phyloP scores from a whole-genome alignment of 2,888 invertebrate genomes.

The Ornithoptera alexandrae region DNA sequence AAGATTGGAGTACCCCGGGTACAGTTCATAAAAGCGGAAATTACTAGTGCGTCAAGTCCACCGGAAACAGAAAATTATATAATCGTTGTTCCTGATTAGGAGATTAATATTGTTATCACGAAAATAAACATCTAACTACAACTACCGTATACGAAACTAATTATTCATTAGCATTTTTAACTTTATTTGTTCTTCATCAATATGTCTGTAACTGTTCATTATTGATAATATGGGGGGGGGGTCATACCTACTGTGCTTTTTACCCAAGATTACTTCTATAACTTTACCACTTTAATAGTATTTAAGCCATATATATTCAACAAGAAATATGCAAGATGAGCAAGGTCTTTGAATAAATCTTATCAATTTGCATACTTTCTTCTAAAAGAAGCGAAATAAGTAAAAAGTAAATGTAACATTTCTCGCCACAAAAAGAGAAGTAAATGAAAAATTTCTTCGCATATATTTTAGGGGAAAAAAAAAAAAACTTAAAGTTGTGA shows the following conservation, averaged over 20 bases:
- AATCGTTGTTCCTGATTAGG: too few species aligned
- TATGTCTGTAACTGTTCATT: neutral
- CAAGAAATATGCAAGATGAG: conserved; percentile 6
- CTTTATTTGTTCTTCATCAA: too few species aligned
- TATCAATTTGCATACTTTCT: conserved; percentile 18
- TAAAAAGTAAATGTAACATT: conserved; percentile 14
- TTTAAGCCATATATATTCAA: neutral
- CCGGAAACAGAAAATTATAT: too few species aligned
- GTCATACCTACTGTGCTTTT: neutral
- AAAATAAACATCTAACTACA: too few species aligned
- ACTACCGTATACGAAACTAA: too few species aligned
- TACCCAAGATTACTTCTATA: too few species aligned
- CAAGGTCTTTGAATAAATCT: conserved; percentile 19
- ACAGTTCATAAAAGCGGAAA: too few species aligned
- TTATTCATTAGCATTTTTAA: too few species aligned
- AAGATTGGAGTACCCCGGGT: too few species aligned
- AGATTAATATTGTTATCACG: too few species aligned
- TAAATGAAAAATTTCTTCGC: conserved; percentile 7
- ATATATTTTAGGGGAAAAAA: conserved; percentile 1
- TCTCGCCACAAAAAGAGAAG: conserved; percentile 2
- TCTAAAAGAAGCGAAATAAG: conserved; percentile 7
- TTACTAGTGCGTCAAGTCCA: too few species aligned
- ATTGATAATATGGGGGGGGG: neutral
- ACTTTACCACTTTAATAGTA: neutral
- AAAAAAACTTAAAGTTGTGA: conserved; percentile 22